Evolutionary conservation across 2,888 invertebrate species (phyloP), one percentile per base, ranked within the genome.

Genomic region (Cheilosia vulpina): DNA sequence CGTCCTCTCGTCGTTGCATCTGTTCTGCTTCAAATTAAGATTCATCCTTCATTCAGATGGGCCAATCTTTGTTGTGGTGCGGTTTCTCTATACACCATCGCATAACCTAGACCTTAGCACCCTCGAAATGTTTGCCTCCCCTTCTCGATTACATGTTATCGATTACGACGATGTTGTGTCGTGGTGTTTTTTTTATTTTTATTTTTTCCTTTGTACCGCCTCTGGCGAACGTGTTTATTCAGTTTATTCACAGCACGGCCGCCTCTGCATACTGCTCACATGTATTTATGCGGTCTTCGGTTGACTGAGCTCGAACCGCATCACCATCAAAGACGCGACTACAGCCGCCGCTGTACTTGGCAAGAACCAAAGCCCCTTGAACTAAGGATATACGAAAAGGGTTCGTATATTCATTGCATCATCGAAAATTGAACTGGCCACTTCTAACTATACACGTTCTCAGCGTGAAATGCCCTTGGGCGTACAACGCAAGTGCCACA

Each of bases 171-270:
- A 62, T 65, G 31, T 79, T 47, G 65, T 66, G 53, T 45, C 38
- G 55, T 58, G 50, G 60, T 58, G 38, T 38, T 11, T 38, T 38
- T 6, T 34, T 34, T 11, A n/a, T n/a, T n/a, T n/a, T n/a, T n/a
- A n/a, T 34, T 34, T 34, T 11, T 11, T 9, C 2, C 27, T 34
- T 31, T 76, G 55, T 47, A 27, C 43, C 66, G 80, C 83, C 80
- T 84, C 57, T 52, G 63, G 79, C 63, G 63, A 79, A 73, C 79
- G 73, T 79, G 73, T 84, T 79, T 84, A 65, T 78, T 66, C 55
- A 66, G 73, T 84, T 75, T 84, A 65, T 78, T 68, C 47, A 66
- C 24, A 81, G 52, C 45, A 38, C 38, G 62, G n/a, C 55, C 60
- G 41, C 55, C 41, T 57, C 24, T 31, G 62, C 15, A 41, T 45